phyloP scores from a whole-genome alignment of 53 echinoderm and acorn worm species.

The Patiria pectinifera region DNA sequence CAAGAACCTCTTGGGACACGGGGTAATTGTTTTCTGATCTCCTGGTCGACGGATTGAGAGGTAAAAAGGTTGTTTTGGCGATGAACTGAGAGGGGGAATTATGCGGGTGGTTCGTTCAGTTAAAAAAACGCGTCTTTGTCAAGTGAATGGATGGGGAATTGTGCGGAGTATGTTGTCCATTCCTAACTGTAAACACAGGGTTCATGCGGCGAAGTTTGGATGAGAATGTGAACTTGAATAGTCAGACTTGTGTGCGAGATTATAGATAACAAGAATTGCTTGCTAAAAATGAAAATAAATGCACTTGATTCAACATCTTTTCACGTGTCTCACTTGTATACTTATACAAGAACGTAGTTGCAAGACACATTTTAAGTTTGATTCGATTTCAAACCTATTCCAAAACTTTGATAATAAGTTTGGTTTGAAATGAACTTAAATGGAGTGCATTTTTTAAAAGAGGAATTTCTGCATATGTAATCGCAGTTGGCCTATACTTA shows the following conservation, averaged over 20 bases:
- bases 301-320: background rate
- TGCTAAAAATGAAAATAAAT: background rate
- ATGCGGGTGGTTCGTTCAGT: constrained; percentile 34
- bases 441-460: no score
- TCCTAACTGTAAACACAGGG: constrained; percentile 24
- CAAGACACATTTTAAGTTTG: no score
- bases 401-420: no score
- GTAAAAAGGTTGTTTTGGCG: constrained; percentile 11
- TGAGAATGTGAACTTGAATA: background rate
- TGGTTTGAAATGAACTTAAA: no score
- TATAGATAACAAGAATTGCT: background rate
- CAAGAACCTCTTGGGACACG: background rate
- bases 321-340: no score
- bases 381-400: no score
- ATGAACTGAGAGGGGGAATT: background rate
- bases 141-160: constrained; percentile 44
- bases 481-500: no score
- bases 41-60: background rate
- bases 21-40: background rate
- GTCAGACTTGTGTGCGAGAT: background rate
- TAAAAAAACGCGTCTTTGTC: constrained; percentile 59
- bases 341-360: no score
- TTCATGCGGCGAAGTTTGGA: constrained; percentile 20
- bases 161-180: background rate
- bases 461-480: no score